Percentiles rank a stretch among this genome's conserved stretches.
Evolutionary conservation across 2,113 vertebrate genomes (phyloP).

Genomic region (Hyperoodon ampullatus): DNA sequence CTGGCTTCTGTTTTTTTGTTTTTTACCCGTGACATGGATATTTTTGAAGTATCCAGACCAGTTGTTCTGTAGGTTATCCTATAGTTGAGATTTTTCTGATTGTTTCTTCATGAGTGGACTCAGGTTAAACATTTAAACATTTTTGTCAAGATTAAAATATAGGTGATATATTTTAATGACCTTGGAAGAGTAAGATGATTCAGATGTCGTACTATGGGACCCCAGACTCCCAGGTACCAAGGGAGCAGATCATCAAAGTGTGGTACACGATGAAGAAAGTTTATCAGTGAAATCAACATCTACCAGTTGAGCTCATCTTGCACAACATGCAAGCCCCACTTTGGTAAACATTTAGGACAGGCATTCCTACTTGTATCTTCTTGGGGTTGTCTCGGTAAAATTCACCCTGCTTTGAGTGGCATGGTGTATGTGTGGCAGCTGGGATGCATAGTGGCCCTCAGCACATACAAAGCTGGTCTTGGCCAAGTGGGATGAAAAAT

Average conservation of each 20-base stretch:
- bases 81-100: not conserved
- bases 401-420: not conserved
- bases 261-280: not conserved
- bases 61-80: not conserved
- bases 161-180: not conserved
- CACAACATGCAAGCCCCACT: not conserved
- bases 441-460: not conserved
- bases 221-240: not conserved
- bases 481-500: not conserved
- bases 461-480: not conserved
- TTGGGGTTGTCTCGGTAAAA: not conserved
- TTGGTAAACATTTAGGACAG: not conserved
- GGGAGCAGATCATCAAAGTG: not conserved
- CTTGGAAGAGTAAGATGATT: not conserved
- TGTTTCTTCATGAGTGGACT: not conserved
- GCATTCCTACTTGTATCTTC: not conserved
- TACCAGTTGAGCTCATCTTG: not conserved
- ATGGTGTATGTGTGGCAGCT: not conserved
- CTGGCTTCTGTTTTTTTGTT: not conserved
- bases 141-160: not conserved
- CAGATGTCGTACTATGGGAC: not conserved
- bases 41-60: not conserved
- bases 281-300: not conserved
- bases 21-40: not conserved
- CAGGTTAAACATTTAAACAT: not conserved